Evolutionary conservation across 1,140 invertebrate genomes (phyloP), one percentile per base, ranked within the genome.

Genomic region (Drosophila erecta): DNA sequence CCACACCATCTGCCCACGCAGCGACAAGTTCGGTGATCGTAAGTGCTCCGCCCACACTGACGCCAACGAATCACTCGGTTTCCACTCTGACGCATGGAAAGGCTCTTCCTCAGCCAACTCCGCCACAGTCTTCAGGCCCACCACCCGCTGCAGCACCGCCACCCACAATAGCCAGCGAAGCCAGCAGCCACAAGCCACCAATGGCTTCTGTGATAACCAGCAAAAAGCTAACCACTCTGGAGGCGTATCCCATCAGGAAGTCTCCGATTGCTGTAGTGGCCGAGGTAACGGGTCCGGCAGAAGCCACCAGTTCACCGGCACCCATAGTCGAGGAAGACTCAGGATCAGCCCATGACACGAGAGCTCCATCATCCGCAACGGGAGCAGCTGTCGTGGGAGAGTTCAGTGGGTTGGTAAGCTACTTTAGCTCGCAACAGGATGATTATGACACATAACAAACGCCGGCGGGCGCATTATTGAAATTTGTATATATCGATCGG

Each of bases 341-440:
- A 0, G 76, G 83, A 35, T 90, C 90, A 37, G 83, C 90, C 5
- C 90, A 81, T 24, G 90, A 78, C 24, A 76, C 75, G 11, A 41
- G 70, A 38, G 61, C 53, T 7, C 51, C 71, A 2, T 44, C 55
- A n/a, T 43, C 76, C 3, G 69, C 67, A 15, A 58, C 65, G 1
- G 60, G 44, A 1, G 76, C 71, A 2, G 60, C 76, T 0, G 75
- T 59, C 15, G 83, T 87, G 22, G 91, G 95, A 5, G 96, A 96
- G 84, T 96, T 96, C 86, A 95, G 95, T 40, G 96, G 96, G n/a
- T 92, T 97, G 61, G 96, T 96, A 22, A 96, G 96, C 55, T 97
- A 97, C 91, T 96, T 96, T 91, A 96, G 96, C 69, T 96, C 96
- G 81, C 96, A 96, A 91, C 93, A 95, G 69, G 95, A 96, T 44